Evolutionary conservation across 2,888 invertebrate genomes (phyloP).

Genomic region (Exocentrus adspersus): DNA sequence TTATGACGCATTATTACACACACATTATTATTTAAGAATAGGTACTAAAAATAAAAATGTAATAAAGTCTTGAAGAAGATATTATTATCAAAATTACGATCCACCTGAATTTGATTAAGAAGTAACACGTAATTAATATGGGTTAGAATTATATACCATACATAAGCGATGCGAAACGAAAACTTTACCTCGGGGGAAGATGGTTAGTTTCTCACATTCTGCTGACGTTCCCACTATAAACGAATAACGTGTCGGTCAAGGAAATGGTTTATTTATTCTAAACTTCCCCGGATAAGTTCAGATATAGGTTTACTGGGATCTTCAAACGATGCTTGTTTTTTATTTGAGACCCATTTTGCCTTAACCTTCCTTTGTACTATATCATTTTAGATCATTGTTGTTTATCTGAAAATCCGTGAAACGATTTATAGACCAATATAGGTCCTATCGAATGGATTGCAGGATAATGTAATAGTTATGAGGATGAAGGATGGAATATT

Average conservation of each 20-base stretch:
- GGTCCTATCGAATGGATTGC: conserved; percentile 54
- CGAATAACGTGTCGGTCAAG: conserved; percentile 52
- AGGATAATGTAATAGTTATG: conserved; percentile 57
- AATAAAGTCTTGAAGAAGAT: too few species aligned
- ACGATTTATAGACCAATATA: conserved; percentile 57
- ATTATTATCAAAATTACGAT: too few species aligned
- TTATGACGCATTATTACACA: too few species aligned
- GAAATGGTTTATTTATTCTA: conserved; percentile 56
- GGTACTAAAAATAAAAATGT: too few species aligned
- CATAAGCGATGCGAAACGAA: background rate
- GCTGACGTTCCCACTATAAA: conserved; percentile 19
- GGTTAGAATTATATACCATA: too few species aligned
- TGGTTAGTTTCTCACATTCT: conserved; percentile 14
- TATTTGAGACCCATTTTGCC: conserved; percentile 49
- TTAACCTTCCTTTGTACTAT: conserved; percentile 47
- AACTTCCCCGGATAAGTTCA: conserved; percentile 35
- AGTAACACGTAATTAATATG: too few species aligned
- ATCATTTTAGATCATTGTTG: conserved; percentile 56
- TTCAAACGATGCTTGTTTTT: conserved; percentile 49
- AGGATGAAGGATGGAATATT: conserved; percentile 53
- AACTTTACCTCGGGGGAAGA: background rate
- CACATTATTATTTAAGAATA: too few species aligned
- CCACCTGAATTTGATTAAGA: too few species aligned
- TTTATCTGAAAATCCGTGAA: conserved; percentile 55
- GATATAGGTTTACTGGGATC: conserved; percentile 36